Conservation (phyloP, 2,888 invertebrate genomes). For the Trachelus tabidus region DNA sequence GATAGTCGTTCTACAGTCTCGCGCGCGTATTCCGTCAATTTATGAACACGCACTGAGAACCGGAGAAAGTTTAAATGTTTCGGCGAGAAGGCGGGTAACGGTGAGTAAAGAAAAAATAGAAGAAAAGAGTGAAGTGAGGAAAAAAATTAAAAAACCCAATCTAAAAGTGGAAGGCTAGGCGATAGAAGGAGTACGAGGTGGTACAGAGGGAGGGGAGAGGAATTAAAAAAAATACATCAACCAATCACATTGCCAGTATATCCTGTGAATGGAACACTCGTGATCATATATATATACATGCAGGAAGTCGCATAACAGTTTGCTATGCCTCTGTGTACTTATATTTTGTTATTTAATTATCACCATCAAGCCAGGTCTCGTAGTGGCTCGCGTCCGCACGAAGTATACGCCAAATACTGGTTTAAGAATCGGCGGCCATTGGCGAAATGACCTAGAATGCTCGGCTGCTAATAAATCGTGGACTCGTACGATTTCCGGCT, state of each 20-base stretch:
- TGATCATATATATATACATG: background rate
- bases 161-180: background rate
- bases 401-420: background rate
- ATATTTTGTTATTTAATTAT: conserved; percentile 45
- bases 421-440: background rate
- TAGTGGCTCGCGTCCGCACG: background rate
- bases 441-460: conserved; percentile 12
- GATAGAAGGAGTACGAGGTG: background rate
- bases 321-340: conserved; percentile 19
- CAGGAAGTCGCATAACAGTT: conserved; percentile 36
- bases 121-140: background rate
- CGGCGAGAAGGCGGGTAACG: background rate
- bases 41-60: background rate
- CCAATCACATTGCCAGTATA: background rate
- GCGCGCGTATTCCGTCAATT: background rate
- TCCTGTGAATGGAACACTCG: conserved; percentile 9
- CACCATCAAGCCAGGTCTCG: conserved; percentile 26
- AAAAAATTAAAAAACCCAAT: background rate
- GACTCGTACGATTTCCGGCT: conserved; percentile 50
- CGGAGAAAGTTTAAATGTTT: background rate
- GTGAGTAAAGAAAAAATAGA: background rate
- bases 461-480: conserved; percentile 38
- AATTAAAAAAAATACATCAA: too few relatives aligned
- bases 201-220: background rate
- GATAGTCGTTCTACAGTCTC: background rate